Evolutionary conservation across 2,113 vertebrate species (phyloP), one percentile per base, ranked within the genome.

Genomic region (Peromyscus californicus): DNA sequence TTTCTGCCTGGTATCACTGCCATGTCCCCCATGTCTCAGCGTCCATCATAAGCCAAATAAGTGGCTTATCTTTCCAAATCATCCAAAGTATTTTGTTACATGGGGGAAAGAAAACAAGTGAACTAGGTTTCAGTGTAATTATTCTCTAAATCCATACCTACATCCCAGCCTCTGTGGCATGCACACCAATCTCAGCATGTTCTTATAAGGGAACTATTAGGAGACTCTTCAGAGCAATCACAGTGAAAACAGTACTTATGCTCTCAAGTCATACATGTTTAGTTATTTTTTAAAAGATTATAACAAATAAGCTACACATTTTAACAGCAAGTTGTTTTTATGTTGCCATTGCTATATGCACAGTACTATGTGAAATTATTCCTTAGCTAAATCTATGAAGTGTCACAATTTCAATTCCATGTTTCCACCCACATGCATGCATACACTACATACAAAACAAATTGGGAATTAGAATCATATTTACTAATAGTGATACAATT

Each of bases 221-320:
- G 57, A 91, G 12, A 72, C 16, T 87, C 36, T 45, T 91, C 85
- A 90, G 2, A 95, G 15, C 5, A 89, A 76, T 9, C 19, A 93
- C 36, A 87, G 72, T 57, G 15, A 51, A 96, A 85, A 36, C 70
- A 75, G 33, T 24, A 63, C 1, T 83, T 93, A 42, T 83, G 16
- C 22, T 91, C 29, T 93, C 65, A 90, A 61, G 31, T 93, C 33
- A 76, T 16, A 88, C 6, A 9, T 78, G 21, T 42, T 93, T 85
- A 31, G 42, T 79, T 96, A 89, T 51, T 80, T 95, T 39, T 90
- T 61, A 51, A 94, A 15, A 67, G 17, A 51, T 94, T 85, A 61
- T 54, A 95, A 69, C 29, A 96, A 94, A 89, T 72, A 70, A 86
- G 42, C 24, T 87, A 57, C 75, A 7, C 70, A 93, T n/a, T 96